These are phyloP conservation scores for Ennomos fuscantarius DNA, from an alignment of 2,888 invertebrate genomes.

Conservation along the genomic window DNA sequence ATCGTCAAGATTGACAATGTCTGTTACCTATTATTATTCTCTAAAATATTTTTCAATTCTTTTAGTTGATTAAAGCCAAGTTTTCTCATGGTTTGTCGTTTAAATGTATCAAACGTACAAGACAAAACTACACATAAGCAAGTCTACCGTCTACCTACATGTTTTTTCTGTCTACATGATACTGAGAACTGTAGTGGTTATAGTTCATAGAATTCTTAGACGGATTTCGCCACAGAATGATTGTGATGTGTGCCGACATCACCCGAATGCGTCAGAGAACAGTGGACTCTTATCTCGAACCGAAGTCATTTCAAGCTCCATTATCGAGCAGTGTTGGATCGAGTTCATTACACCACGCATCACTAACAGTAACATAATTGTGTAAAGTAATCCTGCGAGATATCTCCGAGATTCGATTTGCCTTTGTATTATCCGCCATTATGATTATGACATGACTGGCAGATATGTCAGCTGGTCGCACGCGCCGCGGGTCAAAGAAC, in stretches of 20 bases:
- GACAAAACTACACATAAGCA: no score
- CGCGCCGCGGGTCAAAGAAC: slow-evolving; percentile 73
- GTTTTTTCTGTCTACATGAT: no score
- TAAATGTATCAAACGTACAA: no score
- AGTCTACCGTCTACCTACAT: no score
- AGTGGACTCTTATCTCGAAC: slow-evolving; percentile 22
- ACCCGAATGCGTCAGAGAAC: slow-evolving; percentile 22
- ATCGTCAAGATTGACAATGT: no score
- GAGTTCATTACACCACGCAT: slow-evolving; percentile 73
- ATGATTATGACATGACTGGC: slow-evolving; percentile 78
- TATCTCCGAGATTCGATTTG: slow-evolving; percentile 76
- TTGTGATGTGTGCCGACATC: slow-evolving; percentile 16
- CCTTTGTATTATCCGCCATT: slow-evolving; percentile 77
- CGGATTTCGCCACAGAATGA: slow-evolving; percentile 4
- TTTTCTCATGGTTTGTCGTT: no score
- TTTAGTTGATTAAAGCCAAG: no score
- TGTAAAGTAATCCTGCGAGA: slow-evolving; percentile 80
- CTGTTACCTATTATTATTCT: no score
- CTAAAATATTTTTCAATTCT: no score
- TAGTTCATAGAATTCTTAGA: neutral
- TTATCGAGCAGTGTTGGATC: slow-evolving; percentile 47
- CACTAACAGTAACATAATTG: slow-evolving; percentile 76
- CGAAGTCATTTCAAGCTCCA: slow-evolving; percentile 26
- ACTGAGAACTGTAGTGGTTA: no score
- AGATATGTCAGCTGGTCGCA: slow-evolving; percentile 70